Conservation (phyloP, 2,797 vertebrate genomes). For the Meriones psammophilus region DNA sequence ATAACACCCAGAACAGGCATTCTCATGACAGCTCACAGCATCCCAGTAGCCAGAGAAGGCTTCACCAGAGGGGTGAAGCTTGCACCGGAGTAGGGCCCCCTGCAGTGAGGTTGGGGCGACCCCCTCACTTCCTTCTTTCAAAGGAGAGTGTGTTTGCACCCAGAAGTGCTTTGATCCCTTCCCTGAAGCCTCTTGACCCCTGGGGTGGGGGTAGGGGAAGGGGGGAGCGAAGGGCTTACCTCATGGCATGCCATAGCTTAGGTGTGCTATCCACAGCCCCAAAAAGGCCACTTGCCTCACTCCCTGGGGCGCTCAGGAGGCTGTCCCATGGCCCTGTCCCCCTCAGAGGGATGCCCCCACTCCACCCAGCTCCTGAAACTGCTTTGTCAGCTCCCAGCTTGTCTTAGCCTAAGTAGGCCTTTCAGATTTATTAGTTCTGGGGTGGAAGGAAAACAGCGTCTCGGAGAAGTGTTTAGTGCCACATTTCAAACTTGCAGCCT, state of each 20-base stretch:
- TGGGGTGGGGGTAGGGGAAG: too few relatives aligned
- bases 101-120: neutral
- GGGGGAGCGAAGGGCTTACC: neutral
- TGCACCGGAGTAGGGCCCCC: neutral
- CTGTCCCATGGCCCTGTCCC: neutral
- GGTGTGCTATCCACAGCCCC: neutral
- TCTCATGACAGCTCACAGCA: accelerated
- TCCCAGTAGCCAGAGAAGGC: neutral
- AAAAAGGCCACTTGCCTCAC: neutral
- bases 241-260: neutral
- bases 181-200: neutral
- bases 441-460: conserved; percentile 76
- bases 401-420: conserved; percentile 76
- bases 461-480: conserved; percentile 69
- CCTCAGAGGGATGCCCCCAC: neutral
- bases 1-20: neutral
- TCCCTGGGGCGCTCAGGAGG: neutral
- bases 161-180: neutral
- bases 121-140: neutral
- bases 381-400: conserved; percentile 77
- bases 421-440: conserved; percentile 79
- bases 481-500: conserved; percentile 77
- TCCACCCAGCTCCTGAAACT: conserved; percentile 37
- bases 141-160: neutral
- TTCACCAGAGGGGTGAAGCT: accelerated